Evolutionary conservation across 2,113 vertebrate genomes (phyloP), one percentile per base, ranked within the genome.

Genomic region (Suncus etruscus): DNA sequence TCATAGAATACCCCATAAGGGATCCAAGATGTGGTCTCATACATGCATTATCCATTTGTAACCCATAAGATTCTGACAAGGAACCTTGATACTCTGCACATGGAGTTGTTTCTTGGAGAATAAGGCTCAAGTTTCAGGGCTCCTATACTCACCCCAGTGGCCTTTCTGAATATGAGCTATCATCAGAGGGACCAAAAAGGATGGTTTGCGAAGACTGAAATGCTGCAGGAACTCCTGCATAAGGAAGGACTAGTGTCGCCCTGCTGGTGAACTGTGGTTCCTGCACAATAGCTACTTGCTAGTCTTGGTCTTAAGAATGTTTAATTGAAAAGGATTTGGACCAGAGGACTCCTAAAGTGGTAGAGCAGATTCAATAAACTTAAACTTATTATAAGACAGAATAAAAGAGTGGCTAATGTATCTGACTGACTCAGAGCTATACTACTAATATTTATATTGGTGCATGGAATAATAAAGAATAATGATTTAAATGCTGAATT

Each of bases 371-470:
- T 78, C 48, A 88, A 29, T 86, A 75, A 66, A 73, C 50, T 85
- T 89, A 81, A 39, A 45, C 87, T 81, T 87, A 81, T 85, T 7
- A 29, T 29, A 66, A 66, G 25, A 22, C 18, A 61, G 58, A 29
- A 22, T 11, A 66, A 66, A 88, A 87, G 11, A 11, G 8, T 66
- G 10, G 24, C 6, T 47, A 74, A 10, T 15, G 7, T 24, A 18
- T 78, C 61, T 61, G 3, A 31, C 70, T 90, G 58, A 4, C 48
- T 77, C 69, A 58, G 1, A 63, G 15, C 7, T 90, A 1, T 82
- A 58, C 70, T n/a, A 66, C 48, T 87, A 81, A 66, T 24, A 83
- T 70, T 93, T 73, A 89, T 6, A 69, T 50, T 24, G 83, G 4
- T 79, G 10, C 31, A 45, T 91, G 25, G 54, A 29, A 85, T 58